These are phyloP conservation scores for Drosophila sp. DNA, from an alignment of 1,140 invertebrate species.

Conservation along the genomic window DNA sequence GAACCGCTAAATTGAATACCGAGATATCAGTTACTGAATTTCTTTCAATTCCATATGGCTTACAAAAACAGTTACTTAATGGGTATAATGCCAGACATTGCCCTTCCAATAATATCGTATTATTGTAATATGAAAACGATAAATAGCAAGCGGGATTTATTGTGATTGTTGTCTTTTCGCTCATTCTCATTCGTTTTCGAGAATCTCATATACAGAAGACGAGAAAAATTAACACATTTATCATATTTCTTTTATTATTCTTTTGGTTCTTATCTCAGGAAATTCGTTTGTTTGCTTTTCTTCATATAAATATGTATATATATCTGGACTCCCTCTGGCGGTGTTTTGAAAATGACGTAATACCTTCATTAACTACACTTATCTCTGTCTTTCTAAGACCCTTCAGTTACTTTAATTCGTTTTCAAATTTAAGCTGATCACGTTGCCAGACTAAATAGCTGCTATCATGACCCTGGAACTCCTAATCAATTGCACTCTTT, in stretches of 20 bases:
- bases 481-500: conserved; percentile 22
- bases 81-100: too few species aligned
- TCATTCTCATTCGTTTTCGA: neutral
- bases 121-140: conserved; percentile 1
- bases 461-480: neutral
- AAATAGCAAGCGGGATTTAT: neutral
- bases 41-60: too few species aligned
- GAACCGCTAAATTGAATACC: too few species aligned
- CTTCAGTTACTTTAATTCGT: conserved; percentile 18
- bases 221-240: conserved; percentile 14
- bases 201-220: neutral
- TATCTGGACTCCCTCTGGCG: neutral
- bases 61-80: too few species aligned
- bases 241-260: conserved; percentile 10
- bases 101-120: too few species aligned
- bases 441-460: conserved; percentile 27
- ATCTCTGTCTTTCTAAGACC: conserved; percentile 12
- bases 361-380: conserved; percentile 5
- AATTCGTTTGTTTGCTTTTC: neutral
- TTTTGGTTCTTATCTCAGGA: conserved; percentile 3
- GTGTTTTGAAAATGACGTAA: neutral
- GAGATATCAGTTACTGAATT: too few species aligned
- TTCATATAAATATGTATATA: neutral
- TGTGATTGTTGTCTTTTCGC: too few species aligned
- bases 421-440: conserved; percentile 27